Base-by-base conservation (phyloP, 2,888 invertebrate genomes). In the Machimus rusticus region DNA sequence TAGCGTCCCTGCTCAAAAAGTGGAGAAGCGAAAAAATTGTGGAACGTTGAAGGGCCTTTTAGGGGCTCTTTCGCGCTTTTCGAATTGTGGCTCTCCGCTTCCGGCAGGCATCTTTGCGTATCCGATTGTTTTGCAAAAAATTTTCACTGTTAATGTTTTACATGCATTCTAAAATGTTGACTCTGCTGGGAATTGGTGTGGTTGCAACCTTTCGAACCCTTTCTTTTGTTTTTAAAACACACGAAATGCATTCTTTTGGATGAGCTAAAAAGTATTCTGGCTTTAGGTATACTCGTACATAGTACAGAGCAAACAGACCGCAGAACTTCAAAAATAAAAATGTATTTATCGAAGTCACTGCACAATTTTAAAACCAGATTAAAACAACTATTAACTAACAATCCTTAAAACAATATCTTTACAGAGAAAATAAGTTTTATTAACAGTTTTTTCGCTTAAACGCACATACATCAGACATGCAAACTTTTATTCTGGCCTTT, bases 121-220 rank as follows among this genome's bases (percentile, higher is more conserved):
- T 51, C 51, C 79, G 28, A 28, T 79, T 46, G 79, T 79, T 79
- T n/a, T 28, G 79, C 79, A 51, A 51, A n/a, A 23, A 23, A 28
- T 51, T 79, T 78, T 79, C 28, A 51, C 31, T 51, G 79, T 79
- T 79, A 79, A 79, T 28, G 51, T 79, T 31, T 79, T 79, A 79
- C 31, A 28, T 79, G 51, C 79, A 31, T 79, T 79, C 51, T 79
- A 66, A 66, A 51, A 66, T 66, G 66, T 66, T 28, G 66, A 66
- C 4, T 66, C 66, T 28, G 9, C 66, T 9, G 12, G 66, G 66
- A 28, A 12, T 66, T 66, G 66, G 23, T 66, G 66, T 66, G 66
- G 66, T 51, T 51, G 6, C n/a, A 19, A 51, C 51, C 51, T 51
- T 51, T 8, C 1, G 23, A 28, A 28, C 23, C 28, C 28, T 66